phyloP scores from a whole-genome alignment of 2,113 vertebrate species.

The Ceyx cyanopectus region DNA sequence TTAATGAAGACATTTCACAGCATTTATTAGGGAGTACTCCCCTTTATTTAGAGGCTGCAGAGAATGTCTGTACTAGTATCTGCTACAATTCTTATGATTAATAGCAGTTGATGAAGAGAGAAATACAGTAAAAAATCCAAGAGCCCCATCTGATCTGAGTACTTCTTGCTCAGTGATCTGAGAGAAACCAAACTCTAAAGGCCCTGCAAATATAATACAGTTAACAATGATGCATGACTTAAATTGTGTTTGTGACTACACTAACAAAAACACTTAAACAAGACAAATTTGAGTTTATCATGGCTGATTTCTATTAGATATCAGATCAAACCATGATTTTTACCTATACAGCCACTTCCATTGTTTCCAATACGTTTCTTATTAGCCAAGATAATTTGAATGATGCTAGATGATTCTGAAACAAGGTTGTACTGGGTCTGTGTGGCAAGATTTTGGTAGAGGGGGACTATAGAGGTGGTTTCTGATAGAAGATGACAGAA shows the following conservation, averaged over 20 bases:
- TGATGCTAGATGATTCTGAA: neutral
- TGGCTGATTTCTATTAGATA: neutral
- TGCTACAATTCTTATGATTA: neutral
- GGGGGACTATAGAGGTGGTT: rapidly evolving
- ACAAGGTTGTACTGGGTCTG: neutral
- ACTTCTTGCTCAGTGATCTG: neutral
- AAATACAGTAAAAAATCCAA: neutral
- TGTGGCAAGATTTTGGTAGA: neutral
- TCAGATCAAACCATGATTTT: neutral
- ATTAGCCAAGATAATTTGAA: neutral
- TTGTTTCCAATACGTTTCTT: neutral
- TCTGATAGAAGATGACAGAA: neutral
- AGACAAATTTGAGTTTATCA: neutral
- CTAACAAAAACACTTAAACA: neutral
- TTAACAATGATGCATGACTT: neutral
- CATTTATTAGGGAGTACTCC: neutral
- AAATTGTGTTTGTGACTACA: neutral
- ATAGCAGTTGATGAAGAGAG: neutral
- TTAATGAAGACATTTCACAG: neutral
- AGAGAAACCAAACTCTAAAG: neutral
- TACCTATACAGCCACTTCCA: neutral
- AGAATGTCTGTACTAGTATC: neutral
- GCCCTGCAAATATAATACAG: rapidly evolving
- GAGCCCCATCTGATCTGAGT: neutral
- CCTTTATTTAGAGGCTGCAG: neutral